A percentile compares a stretch with the other conserved stretches of the same genome.
Conservation (phyloP, 2,888 invertebrate genomes). For the Agelastica alni region DNA sequence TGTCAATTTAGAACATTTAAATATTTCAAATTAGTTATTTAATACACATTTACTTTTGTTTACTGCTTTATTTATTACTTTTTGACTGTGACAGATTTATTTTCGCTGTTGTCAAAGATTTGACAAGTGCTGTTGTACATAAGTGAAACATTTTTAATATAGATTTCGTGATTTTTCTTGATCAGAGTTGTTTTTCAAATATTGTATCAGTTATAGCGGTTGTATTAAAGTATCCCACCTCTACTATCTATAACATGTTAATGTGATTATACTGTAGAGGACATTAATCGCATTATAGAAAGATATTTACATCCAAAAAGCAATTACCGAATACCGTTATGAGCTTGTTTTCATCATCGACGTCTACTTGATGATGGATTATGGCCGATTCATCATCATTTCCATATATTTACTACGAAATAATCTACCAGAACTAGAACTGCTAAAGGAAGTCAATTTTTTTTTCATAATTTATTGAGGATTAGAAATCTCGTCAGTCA, state of each 20-base stretch:
- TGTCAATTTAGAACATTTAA: too few species aligned
- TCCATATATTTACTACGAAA: slow-evolving; percentile 12
- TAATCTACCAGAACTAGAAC: slow-evolving; percentile 9
- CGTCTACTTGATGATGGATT: slow-evolving; percentile 14
- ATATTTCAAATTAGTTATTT: too few species aligned
- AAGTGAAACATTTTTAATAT: too few species aligned
- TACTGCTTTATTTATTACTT: too few species aligned
- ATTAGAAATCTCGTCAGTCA: slow-evolving; percentile 17
- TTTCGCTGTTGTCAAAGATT: too few species aligned
- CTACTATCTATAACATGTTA: slow-evolving; percentile 5
- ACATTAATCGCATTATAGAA: slow-evolving; percentile 28
- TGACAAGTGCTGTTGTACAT: too few species aligned
- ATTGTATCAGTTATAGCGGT: too few species aligned
- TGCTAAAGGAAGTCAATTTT: slow-evolving; percentile 6
- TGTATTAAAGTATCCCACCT: background rate
- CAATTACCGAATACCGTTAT: slow-evolving; percentile 16
- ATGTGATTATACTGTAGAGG: slow-evolving; percentile 24
- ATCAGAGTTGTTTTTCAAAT: too few species aligned
- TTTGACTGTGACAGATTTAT: too few species aligned
- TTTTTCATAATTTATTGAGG: slow-evolving; percentile 2
- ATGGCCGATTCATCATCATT: slow-evolving; percentile 13
- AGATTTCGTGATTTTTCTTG: too few species aligned
- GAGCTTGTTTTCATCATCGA: slow-evolving; percentile 20
- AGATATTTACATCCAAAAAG: slow-evolving; percentile 26
- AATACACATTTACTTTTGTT: too few species aligned